Conservation (phyloP, 2,113 vertebrate species). For the Puntigrus tetrazona region DNA sequence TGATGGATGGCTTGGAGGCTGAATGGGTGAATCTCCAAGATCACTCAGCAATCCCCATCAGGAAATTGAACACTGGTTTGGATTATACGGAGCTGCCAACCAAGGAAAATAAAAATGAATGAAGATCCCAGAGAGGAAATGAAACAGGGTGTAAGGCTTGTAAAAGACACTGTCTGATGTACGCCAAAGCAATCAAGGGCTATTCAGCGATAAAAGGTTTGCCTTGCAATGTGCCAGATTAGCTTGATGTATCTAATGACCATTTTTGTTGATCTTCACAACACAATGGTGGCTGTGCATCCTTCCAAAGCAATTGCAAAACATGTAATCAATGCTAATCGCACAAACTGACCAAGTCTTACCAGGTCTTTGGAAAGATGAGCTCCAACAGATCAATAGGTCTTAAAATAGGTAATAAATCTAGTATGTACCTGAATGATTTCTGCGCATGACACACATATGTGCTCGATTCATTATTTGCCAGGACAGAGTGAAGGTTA, state of each 20-base stretch:
- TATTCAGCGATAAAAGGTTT: conserved; percentile 19
- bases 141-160: conserved; percentile 12
- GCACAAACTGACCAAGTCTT: not conserved
- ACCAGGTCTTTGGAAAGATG: not conserved
- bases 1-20: conserved; percentile 46
- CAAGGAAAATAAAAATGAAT: conserved; percentile 44
- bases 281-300: conserved; percentile 5
- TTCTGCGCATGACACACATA: not conserved
- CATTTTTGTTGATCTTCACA: not conserved
- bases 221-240: conserved; percentile 33
- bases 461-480: not conserved
- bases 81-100: conserved; percentile 17
- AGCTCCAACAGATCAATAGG: conserved; percentile 10
- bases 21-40: conserved; percentile 15
- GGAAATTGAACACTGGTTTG: conserved; percentile 35
- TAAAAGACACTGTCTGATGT: conserved; percentile 24
- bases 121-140: conserved; percentile 45
- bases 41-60: conserved; percentile 25
- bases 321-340: conserved; percentile 38
- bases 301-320: not conserved
- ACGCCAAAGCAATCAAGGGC: conserved; percentile 30
- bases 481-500: conserved; percentile 24
- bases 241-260: not conserved
- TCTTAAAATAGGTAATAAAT: conserved; percentile 18
- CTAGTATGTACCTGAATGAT: not conserved